Evolutionary conservation across 2,888 invertebrate genomes (phyloP).

Genomic region (Synergus gifuensis): DNA sequence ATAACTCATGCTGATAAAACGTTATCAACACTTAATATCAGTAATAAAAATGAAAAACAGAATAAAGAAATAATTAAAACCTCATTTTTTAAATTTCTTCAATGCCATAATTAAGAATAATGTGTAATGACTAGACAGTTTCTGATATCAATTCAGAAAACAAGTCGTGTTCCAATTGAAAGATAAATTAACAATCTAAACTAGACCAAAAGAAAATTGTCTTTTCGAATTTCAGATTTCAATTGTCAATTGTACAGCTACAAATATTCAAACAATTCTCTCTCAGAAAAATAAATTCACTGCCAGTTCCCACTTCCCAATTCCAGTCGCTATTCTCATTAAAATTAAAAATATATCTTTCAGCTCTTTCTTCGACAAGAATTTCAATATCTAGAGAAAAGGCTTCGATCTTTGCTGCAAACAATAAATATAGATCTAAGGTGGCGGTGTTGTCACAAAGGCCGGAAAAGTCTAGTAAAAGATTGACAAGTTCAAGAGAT

Average conservation of each 20-base stretch:
- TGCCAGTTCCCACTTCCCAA: no score
- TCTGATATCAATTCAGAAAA: constrained; percentile 1
- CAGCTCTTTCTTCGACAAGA: background rate
- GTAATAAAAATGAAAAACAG: background rate
- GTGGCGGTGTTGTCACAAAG: background rate
- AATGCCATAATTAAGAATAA: background rate
- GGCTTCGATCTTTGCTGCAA: background rate
- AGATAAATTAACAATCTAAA: background rate
- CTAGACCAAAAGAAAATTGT: background rate
- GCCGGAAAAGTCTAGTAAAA: background rate
- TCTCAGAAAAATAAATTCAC: no score
- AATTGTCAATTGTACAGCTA: no score
- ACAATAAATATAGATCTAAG: background rate
- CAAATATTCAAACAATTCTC: no score
- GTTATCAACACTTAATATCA: background rate
- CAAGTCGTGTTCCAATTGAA: background rate
- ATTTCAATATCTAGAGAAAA: background rate
- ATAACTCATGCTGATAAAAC: background rate
- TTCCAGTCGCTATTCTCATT: no score
- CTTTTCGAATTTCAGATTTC: no score
- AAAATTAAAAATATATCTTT: no score
- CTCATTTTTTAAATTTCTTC: background rate
- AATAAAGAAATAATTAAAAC: background rate
- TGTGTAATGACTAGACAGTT: background rate
- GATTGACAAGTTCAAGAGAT: constrained; percentile 1